phyloP scores from a whole-genome alignment of 2,797 vertebrate genomes.

The Forpus xanthops region DNA sequence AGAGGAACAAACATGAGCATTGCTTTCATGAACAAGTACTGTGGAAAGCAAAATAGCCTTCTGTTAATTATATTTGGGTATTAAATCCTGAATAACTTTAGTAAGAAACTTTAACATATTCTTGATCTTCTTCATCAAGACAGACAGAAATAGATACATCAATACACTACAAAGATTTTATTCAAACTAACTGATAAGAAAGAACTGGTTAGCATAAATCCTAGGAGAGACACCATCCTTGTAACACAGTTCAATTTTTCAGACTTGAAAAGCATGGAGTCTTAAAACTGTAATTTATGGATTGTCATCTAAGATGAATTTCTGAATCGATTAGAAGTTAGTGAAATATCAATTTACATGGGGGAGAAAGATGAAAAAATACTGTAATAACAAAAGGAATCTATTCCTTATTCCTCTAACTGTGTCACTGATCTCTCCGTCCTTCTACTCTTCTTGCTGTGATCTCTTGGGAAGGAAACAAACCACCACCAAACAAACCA shows the following conservation, averaged over 20 bases:
- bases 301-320: neutral
- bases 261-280: neutral
- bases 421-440: neutral
- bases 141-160: neutral
- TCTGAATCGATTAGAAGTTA: neutral
- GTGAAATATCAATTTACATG: neutral
- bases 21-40: neutral
- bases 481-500: accelerated
- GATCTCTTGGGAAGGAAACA: neutral
- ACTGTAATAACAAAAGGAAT: neutral
- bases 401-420: neutral
- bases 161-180: neutral
- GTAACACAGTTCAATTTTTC: neutral
- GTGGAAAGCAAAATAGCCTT: neutral
- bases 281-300: neutral
- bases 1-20: neutral
- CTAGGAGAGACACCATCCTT: neutral
- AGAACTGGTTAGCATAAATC: neutral
- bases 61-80: neutral
- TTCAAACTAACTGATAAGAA: neutral
- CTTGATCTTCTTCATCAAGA: neutral
- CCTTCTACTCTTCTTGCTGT: neutral
- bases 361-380: neutral
- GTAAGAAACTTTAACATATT: neutral
- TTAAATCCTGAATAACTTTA: neutral